phyloP scores from a whole-genome alignment of 2,888 invertebrate genomes.

The Pyrrhosoma nymphula region DNA sequence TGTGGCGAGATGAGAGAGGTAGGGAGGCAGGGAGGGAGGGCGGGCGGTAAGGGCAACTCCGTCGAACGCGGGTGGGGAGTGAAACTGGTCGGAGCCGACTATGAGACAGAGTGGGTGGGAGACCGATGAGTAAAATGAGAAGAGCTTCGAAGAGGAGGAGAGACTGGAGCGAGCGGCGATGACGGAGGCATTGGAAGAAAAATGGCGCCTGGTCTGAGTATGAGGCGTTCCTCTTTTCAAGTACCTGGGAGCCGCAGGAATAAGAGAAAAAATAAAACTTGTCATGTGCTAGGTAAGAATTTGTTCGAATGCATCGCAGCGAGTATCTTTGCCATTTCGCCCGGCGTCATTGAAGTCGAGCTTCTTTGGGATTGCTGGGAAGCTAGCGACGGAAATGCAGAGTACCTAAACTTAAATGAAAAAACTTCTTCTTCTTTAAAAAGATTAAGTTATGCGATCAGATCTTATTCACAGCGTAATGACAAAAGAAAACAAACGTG shows the following conservation, averaged over 20 bases:
- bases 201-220: neutral
- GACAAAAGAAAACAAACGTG: neutral
- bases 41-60: too few relatives aligned
- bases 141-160: neutral
- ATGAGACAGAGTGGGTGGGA: neutral
- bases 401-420: neutral
- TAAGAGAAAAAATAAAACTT: neutral
- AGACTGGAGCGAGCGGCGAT: neutral
- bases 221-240: neutral
- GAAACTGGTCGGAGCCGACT: neutral
- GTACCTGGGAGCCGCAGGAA: neutral
- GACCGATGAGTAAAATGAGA: neutral
- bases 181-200: neutral
- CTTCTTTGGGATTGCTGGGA: neutral
- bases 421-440: neutral
- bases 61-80: neutral
- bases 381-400: neutral
- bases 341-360: neutral
- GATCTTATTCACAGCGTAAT: neutral
- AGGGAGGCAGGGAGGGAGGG: too few relatives aligned
- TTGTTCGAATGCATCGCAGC: neutral
- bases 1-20: too few relatives aligned
- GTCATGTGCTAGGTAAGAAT: neutral
- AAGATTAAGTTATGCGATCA: neutral
- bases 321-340: neutral